Evolutionary conservation across 2,888 invertebrate genomes (phyloP).

Genomic region (Incurvaria masculella): DNA sequence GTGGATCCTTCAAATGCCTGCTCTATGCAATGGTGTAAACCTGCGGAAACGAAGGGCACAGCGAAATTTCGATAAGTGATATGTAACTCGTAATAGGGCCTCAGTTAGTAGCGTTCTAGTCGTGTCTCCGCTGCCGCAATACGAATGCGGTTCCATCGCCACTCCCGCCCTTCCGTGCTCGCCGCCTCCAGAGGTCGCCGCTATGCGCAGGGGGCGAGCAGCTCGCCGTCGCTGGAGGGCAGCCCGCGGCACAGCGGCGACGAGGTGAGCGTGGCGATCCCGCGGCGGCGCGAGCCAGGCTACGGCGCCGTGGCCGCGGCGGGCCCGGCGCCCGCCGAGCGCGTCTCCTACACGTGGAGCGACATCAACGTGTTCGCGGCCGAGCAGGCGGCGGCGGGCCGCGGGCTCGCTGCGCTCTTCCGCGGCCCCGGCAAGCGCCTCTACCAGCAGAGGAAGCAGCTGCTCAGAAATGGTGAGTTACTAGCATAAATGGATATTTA

Average conservation of each 20-base stretch:
- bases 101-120: no score
- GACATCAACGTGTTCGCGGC: conserved; percentile 73
- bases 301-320: conserved; percentile 32
- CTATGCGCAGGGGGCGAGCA: conserved; percentile 28
- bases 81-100: no score
- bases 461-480: conserved; percentile 69
- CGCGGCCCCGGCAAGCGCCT: conserved; percentile 32
- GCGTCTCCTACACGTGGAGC: conserved; percentile 74
- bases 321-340: conserved; percentile 27
- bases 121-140: no score
- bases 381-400: conserved; percentile 39
- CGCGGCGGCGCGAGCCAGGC: conserved; percentile 25
- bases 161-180: no score
- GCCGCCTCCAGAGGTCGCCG: no score
- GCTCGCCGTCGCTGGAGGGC: conserved; percentile 29
- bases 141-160: no score
- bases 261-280: conserved; percentile 33
- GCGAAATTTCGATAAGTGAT: no score
- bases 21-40: no score
- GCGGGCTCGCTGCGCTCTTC: conserved; percentile 46
- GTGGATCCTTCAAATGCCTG: no score
- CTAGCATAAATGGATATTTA: conserved; percentile 4
- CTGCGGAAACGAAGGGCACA: no score
- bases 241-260: conserved; percentile 36
- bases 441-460: conserved; percentile 62